These are phyloP conservation scores for Cephus rjabovi DNA, from an alignment of 2,888 invertebrate genomes.

Conservation along the genomic window DNA sequence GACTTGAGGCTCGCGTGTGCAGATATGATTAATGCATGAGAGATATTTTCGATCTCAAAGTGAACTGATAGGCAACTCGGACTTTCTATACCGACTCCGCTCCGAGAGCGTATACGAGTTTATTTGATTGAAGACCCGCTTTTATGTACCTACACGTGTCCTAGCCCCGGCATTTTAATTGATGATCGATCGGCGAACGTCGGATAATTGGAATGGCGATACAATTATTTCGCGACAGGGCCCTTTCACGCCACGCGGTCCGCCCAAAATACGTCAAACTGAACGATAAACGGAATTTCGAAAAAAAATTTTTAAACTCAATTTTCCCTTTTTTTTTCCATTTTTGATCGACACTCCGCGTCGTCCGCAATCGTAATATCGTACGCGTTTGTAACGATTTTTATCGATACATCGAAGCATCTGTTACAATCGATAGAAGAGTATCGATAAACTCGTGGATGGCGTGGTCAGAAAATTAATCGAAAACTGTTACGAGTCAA, in stretches of 20 bases:
- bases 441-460: neutral
- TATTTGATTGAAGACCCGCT: conserved; percentile 19
- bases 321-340: neutral
- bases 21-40: conserved; percentile 61
- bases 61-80: conserved; percentile 35
- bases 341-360: too few relatives aligned
- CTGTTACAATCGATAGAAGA: neutral
- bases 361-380: too few relatives aligned
- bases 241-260: neutral
- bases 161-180: conserved; percentile 42
- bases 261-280: neutral
- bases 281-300: neutral
- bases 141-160: neutral
- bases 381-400: too few relatives aligned
- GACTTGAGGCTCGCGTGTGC: conserved; percentile 21
- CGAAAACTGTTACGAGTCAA: neutral
- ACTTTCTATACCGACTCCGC: conserved; percentile 20
- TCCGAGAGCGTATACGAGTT: conserved; percentile 13
- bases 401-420: neutral
- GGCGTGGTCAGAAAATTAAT: neutral
- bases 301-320: neutral
- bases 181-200: conserved; percentile 48
- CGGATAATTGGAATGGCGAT: conserved; percentile 41
- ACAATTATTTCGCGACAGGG: conserved; percentile 15
- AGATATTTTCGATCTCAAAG: conserved; percentile 53